Evolutionary conservation across 2,888 invertebrate genomes (phyloP), one percentile per base, ranked within the genome.

Genomic region (Agrotis clavis): DNA sequence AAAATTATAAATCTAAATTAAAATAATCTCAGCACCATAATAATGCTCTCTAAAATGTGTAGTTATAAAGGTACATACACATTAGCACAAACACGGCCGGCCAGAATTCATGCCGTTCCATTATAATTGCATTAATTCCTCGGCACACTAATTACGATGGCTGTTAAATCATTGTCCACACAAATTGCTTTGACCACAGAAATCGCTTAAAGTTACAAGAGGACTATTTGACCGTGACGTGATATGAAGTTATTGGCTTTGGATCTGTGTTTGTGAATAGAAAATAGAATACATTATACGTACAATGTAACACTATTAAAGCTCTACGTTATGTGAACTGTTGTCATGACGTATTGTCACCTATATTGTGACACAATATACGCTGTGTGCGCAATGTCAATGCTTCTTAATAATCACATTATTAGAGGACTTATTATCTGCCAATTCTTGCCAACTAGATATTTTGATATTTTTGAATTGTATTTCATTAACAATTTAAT

Each of bases 81-180:
- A 84, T 84, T 79, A 80, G 73, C 74, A 77, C 82, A 85, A 84
- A 84, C 82, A 85, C 56, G 67, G 41, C 61, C 74, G 54, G 67
- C 50, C 62, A 74, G 81, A 72, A 84, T 86, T 72, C 71, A 60
- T 69, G 81, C 77, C 69, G 77, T 86, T 71, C 84, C 83, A 87
- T 85, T 85, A 87, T 87, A 88, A 89, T 89, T 90, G 85, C 87
- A 84, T 87, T 88, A 87, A 87, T 85, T 79, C 84, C 78, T 79
- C 79, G 72, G 80, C 79, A 85, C 86, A 88, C 88, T 88, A 87
- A 89, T 89, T 89, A 88, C 88, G 85, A 85, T 84, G 75, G 84
- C 86, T 80, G 83, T 88, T 87, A 86, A 87, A 88, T 89, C 88
- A 88, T 88, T 86, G 90, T 88, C 86, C 82, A 81, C 80, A 77